Percentiles rank a stretch among this genome's conserved stretches.
Evolutionary conservation across 2,113 vertebrate genomes (phyloP).

Genomic region (Gracilinanus agilis): DNA sequence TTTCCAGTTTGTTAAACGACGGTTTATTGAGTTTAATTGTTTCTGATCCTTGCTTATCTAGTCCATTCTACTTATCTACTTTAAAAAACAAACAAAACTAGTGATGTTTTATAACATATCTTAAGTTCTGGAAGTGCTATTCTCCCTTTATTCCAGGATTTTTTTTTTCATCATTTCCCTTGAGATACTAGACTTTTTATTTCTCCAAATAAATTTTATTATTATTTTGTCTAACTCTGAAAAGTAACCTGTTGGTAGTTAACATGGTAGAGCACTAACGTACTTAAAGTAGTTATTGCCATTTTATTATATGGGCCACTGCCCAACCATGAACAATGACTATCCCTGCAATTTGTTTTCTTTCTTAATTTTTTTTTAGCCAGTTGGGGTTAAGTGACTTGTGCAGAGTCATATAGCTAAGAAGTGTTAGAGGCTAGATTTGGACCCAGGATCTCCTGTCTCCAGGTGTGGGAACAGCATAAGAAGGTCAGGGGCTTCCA

Average conservation of each 20-base stretch:
- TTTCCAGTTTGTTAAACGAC: neutral
- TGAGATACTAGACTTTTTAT: neutral
- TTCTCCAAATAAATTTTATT: neutral
- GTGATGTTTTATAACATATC: neutral
- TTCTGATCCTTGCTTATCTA: neutral
- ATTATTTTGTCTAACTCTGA: neutral
- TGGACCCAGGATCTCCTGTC: no score
- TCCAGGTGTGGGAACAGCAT: no score
- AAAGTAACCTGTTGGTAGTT: neutral
- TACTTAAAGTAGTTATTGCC: neutral
- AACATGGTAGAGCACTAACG: neutral
- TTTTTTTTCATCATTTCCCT: neutral
- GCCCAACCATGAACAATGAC: neutral
- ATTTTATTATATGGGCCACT: neutral
- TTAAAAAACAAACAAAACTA: neutral
- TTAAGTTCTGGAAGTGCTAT: neutral
- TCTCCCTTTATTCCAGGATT: neutral
- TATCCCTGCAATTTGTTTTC: neutral
- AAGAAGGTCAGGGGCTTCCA: no score
- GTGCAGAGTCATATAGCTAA: no score
- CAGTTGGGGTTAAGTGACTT: no score
- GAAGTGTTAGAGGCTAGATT: no score
- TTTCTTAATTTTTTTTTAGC: neutral
- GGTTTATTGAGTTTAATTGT: neutral
- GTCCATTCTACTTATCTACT: neutral